Conservation (phyloP, 2,113 vertebrate species). For the Aspidoscelis tigris region DNA sequence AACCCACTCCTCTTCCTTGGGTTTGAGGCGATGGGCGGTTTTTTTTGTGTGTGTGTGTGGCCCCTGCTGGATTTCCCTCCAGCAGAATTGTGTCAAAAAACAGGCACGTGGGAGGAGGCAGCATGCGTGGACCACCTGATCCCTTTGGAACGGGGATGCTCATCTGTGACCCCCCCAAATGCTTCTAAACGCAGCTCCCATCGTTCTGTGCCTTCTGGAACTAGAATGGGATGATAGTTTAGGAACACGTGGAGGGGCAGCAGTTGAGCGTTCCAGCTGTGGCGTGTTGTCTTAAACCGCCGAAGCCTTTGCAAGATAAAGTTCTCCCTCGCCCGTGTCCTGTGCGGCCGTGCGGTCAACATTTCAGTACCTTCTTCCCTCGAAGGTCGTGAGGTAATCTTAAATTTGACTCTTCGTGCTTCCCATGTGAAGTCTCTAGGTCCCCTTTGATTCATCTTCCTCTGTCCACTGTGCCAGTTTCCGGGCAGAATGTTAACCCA, state of each 20-base stretch:
- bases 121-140: neutral
- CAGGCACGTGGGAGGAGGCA: neutral
- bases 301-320: neutral
- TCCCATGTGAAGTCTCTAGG: neutral
- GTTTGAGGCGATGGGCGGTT: conserved; percentile 14
- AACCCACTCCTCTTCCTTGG: conserved; percentile 19
- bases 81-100: conserved; percentile 36
- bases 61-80: neutral
- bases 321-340: neutral
- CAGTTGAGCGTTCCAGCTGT: no score
- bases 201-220: no score
- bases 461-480: conserved; percentile 19
- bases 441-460: neutral
- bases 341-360: accelerated
- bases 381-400: neutral
- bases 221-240: no score
- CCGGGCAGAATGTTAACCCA: conserved; percentile 62
- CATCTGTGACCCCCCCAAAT: no score
- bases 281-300: conserved; percentile 35
- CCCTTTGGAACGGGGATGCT: conserved; percentile 10
- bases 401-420: neutral
- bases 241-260: no score
- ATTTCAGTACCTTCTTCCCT: neutral
- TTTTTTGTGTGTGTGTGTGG: conserved; percentile 36
- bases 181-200: no score